Evolutionary conservation across 2,888 invertebrate genomes (phyloP), one percentile per base, ranked within the genome.

Genomic region (Toxonevra muliebris): DNA sequence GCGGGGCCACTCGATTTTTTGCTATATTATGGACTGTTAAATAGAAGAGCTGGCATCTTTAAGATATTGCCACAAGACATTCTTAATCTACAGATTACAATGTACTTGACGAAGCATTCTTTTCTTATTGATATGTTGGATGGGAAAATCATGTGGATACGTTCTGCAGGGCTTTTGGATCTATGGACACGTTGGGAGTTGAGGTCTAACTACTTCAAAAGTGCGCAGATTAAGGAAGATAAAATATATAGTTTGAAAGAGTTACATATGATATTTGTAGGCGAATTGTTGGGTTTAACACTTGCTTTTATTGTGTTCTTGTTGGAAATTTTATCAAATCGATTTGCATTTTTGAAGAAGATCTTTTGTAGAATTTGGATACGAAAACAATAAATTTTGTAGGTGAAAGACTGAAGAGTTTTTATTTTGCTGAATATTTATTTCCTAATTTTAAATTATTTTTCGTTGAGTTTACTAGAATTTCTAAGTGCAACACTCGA

Each of bases 31-130:
- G 69, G 71, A 9, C 60, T 19, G 5, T 43, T 13, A 2, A 19
- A 69, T 1, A 52, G 57, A 1, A 75, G 75, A 65, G 65, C 67
- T 53, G 75, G 71, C 0, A 60, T 72, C 8, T 76, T 73, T n/a
- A 73, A 75, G 66, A 67, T 72, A 3, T 54, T 75, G 15, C 65
- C 50, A 10, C 73, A 75, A 43, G 65, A 62, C 1, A 66, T 76
- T 13, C 73, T 76, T 41, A 9, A 71, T 1, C 75, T 74, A 15
- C 75, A 74, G 10, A 53, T 75, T 9, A 75, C 75, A 20, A 41
- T 73, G 9, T 76, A 76, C 63, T 74, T 73, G 15, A 71, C 73
- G 0, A 76, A 76, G 53, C 75, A 76, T 48, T 76, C 75, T 1
- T 75, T 69, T 67, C 55, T 75, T 15, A 66, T 70, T n/a, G 42